Base-by-base conservation (phyloP, 2,113 vertebrate genomes). In the Meleagris gallopavo region DNA sequence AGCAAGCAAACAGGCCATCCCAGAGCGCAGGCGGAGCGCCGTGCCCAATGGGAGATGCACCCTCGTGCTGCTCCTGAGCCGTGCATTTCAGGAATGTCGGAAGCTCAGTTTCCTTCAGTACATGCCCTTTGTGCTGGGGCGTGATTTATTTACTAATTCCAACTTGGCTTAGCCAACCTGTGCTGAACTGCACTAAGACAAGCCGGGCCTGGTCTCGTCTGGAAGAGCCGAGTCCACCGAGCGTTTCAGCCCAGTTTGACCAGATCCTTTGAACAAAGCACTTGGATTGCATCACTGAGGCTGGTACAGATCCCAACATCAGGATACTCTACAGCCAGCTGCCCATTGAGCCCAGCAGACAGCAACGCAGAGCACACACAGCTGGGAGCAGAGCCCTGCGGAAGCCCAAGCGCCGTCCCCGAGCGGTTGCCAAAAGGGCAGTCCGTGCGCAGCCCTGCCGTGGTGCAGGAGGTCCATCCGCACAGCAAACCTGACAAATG, bases 401-500 rank as follows among this genome's bases (percentile, higher is more conserved):
- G 94, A 19, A 58, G 89, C 1, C 10, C 69, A 24, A 13, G 1
- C 5, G 30, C 55, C 15, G 0, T 19, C 55, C 2, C 40, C 36
- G 30, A 58, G 62, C 0, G 6, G 58, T 34, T 41, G 64, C 89
- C 91, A 74, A 20, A 75, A 66, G 92, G 74, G 57, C 64, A 30
- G 52, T 14, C 58, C 29, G 6, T 20, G 55, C 32, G 6, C 32
- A 58, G 55, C 55, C 55, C 55, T 19, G 32, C 55, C 18, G 55
- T 58, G 18, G 55, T 58, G 55, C 55, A 58, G 55, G 72, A 94
- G 89, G 61, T 69, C 94, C 95, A 83, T 95, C 93, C 6, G 78
- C 86, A 61, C 6, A 48, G 91, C 92, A 64, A 86, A 95, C 27
- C 92, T 88, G 85, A 94, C 93, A 96, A 94, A 91, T 22, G 17